Evolutionary conservation across 2,113 vertebrate species (phyloP).

Genomic region (Pseudopodoces humilis): DNA sequence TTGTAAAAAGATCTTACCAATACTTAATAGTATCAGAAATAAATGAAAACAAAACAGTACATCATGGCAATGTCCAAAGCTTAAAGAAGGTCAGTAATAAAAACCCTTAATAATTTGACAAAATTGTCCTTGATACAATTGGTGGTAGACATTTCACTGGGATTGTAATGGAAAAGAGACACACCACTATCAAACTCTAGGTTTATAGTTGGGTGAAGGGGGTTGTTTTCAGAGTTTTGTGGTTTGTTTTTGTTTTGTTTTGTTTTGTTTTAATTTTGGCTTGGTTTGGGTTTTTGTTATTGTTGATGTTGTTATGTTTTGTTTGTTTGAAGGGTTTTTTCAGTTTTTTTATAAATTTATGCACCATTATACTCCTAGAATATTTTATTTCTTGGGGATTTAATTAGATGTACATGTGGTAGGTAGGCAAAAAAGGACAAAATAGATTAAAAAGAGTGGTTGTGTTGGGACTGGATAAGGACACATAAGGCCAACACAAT

Average conservation of each 20-base stretch:
- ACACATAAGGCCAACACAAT: rapidly evolving
- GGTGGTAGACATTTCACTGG: background rate
- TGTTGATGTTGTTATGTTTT: background rate
- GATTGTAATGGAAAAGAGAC: background rate
- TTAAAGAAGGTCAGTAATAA: background rate
- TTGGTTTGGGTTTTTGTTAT: background rate
- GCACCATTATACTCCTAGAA: background rate
- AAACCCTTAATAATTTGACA: background rate
- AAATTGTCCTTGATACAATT: background rate
- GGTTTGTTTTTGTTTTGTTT: no score
- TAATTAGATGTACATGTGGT: background rate
- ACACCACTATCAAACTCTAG: background rate
- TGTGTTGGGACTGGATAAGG: background rate
- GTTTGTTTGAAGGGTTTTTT: background rate
- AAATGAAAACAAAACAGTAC: background rate
- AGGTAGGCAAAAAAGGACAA: background rate
- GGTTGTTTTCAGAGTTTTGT: rapidly evolving
- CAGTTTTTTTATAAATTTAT: background rate
- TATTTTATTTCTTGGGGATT: background rate
- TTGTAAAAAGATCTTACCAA: background rate
- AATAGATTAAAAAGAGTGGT: background rate
- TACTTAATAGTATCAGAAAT: background rate
- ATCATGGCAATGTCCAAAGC: background rate
- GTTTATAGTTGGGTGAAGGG: rapidly evolving
- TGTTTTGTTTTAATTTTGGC: background rate